A percentile compares a stretch with the other conserved stretches of the same genome.
phyloP scores from a whole-genome alignment of 2,888 invertebrate species.

The Teleogryllus oceanicus region DNA sequence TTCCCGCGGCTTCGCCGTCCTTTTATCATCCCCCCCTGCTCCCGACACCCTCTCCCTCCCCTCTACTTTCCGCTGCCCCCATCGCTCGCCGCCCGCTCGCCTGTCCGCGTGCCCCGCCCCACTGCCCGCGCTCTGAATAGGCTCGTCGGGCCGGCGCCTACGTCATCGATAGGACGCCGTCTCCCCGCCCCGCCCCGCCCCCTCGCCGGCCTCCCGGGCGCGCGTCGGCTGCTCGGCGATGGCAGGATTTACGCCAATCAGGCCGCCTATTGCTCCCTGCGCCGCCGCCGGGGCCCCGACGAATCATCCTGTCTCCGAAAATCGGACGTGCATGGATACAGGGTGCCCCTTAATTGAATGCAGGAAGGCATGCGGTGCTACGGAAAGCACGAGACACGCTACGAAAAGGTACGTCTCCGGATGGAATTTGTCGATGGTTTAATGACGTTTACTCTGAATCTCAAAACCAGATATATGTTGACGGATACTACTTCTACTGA shows the following conservation, averaged over 20 bases:
- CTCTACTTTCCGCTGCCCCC: background rate
- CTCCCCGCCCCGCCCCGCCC: background rate
- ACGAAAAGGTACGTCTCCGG: too few species aligned
- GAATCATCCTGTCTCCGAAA: background rate
- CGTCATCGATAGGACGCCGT: background rate
- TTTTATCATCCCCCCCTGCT: background rate
- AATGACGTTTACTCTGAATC: too few species aligned
- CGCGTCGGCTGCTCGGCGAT: background rate
- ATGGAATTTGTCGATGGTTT: too few species aligned
- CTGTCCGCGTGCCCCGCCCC: background rate
- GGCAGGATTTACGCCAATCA: conserved; percentile 7
- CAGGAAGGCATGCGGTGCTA: background rate
- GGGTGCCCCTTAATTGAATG: background rate
- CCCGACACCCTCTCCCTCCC: background rate
- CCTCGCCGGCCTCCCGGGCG: background rate
- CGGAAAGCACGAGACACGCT: too few species aligned
- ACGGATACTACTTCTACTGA: too few species aligned
- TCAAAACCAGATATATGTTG: too few species aligned
- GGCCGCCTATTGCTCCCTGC: background rate
- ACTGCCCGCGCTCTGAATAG: background rate
- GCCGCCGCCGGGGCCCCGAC: background rate
- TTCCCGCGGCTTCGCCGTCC: too few species aligned
- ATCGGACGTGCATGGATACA: background rate
- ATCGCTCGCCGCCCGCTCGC: too few species aligned
- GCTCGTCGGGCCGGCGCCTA: background rate